Percentiles rank a stretch among this genome's conserved stretches.
Evolutionary conservation across 2,888 invertebrate species (phyloP).

Genomic region (Agonum fuliginosum): DNA sequence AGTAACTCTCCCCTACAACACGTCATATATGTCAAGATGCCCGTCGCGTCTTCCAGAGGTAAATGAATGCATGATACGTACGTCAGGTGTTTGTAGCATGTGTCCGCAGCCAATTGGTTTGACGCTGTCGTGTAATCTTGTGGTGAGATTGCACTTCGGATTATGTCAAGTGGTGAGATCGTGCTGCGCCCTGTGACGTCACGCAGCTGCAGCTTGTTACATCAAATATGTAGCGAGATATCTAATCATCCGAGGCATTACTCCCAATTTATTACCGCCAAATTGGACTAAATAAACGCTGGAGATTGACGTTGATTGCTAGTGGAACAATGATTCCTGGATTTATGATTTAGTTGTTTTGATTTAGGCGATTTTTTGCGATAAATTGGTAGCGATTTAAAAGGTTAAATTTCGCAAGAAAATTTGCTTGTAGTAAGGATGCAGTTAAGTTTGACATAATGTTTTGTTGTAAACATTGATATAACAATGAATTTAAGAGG

Average conservation of each 20-base stretch:
- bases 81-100: constrained; percentile 15
- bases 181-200: constrained; percentile 5
- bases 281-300: not conserved
- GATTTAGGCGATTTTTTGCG: too few relatives aligned
- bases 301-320: not conserved
- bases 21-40: too few relatives aligned
- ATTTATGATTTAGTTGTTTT: too few relatives aligned
- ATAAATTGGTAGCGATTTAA: too few relatives aligned
- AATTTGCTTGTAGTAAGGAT: too few relatives aligned
- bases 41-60: not conserved
- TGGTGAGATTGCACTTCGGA: constrained; percentile 47
- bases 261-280: not conserved
- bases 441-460: too few relatives aligned
- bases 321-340: too few relatives aligned
- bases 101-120: constrained; percentile 44
- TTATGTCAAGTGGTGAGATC: constrained; percentile 46
- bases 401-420: too few relatives aligned
- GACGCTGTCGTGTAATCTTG: constrained; percentile 42
- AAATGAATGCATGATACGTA: constrained; percentile 24
- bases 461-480: too few relatives aligned
- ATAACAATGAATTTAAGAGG: too few relatives aligned
- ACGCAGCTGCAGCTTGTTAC: constrained; percentile 20
- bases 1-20: too few relatives aligned
- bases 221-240: constrained; percentile 25
- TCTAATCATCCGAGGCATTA: constrained; percentile 14